Conservation (phyloP, 2,797 vertebrate species). For the Avahi laniger region DNA sequence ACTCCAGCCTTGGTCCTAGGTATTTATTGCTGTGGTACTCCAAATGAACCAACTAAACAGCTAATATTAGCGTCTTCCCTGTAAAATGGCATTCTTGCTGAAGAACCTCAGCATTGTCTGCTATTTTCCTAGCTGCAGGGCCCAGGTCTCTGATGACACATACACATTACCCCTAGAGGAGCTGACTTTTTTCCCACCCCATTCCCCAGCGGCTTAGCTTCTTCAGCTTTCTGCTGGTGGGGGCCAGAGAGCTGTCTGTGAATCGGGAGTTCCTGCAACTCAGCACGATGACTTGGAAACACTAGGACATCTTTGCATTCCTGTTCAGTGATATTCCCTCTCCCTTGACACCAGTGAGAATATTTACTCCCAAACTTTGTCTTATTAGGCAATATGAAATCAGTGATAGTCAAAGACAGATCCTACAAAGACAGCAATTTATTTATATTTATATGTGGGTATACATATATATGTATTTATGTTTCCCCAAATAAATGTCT, state of each 20-base stretch:
- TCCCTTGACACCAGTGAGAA: background rate
- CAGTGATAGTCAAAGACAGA: background rate
- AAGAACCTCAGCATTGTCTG: background rate
- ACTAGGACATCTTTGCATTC: background rate
- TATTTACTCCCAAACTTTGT: background rate
- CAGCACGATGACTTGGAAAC: background rate
- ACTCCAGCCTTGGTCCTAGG: background rate
- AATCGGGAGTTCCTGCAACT: background rate
- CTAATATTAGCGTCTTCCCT: background rate
- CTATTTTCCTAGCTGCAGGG: background rate
- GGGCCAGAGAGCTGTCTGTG: background rate
- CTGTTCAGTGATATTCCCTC: background rate
- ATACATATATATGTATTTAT: background rate
- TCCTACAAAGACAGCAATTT: background rate
- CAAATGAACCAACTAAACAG: background rate
- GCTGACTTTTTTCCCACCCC: no score
- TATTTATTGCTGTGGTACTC: background rate
- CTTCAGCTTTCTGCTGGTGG: background rate
- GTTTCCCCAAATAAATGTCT: constrained; percentile 1
- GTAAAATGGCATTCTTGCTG: background rate
- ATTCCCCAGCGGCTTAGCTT: background rate
- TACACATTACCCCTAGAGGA: background rate
- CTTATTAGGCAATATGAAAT: background rate
- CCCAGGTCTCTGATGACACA: background rate
- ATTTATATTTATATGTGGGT: background rate